Evolutionary conservation across 2,113 vertebrate species (phyloP), one percentile per base, ranked within the genome.

Genomic region (Apistogramma diplotaenia): DNA sequence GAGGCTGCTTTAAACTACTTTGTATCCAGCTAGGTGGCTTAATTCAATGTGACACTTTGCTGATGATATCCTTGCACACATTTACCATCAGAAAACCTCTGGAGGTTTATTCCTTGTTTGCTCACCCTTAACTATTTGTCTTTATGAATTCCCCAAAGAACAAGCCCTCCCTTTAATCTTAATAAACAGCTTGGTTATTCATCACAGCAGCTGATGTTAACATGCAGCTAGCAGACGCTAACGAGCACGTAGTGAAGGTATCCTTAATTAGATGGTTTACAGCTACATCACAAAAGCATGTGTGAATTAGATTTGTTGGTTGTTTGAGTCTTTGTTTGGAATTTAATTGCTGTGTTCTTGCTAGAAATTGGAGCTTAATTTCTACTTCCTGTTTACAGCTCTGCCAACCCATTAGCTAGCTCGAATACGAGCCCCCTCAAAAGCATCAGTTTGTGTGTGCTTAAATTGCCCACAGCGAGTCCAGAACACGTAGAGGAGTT

Each of bases 61-160:
- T 51, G 65, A 70, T 51, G 11, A 70, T 51, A 70, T 70, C 65
- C 25, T 51, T 31, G 65, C 43, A 51, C 65, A 51, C 43, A 6
- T 31, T 70, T 70, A 51, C 65, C 25, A 70, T 70, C 65, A 51
- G 65, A 70, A 70, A 70, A 70, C 65, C 65, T 70, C 65, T 70
- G 12, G 65, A 70, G 43, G 43, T 70, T 70, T 70, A 70, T n/a
- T 51, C 40, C 65, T 51, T 70, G 43, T 70, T 70, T 70, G 65
- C 10, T 18, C 1, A 3, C 65, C 65, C 3, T 74, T 23, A 31
- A 76, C 61, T 10, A 15, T 79, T 61, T 58, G 49, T 59, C 40
- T 67, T 57, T 53, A 58, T 8, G 2, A 74, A 59, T 43, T 70
- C 67, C 81, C 31, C 21, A 9, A 27, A 58, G 53, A 70, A 59